Evolutionary conservation across 2,797 vertebrate species (phyloP).

Genomic region (Channa striata): DNA sequence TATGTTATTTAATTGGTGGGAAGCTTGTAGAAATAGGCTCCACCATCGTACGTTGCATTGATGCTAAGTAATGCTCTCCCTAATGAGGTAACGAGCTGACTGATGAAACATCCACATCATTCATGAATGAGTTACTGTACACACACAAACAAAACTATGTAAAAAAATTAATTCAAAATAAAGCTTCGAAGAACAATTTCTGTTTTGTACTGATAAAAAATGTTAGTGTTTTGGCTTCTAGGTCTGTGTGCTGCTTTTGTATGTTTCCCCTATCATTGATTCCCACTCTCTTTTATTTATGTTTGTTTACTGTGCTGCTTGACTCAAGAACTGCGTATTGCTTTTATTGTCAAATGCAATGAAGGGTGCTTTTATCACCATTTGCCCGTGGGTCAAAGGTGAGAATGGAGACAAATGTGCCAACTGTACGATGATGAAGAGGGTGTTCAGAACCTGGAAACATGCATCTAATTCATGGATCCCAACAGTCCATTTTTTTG

Average conservation of each 20-base stretch:
- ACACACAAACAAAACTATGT: no score
- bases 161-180: no score
- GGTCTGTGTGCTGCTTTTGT: slow-evolving; percentile 57
- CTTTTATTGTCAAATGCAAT: slow-evolving; percentile 83
- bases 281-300: slow-evolving; percentile 81
- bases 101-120: no score
- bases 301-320: slow-evolving; percentile 80
- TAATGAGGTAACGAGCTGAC: no score
- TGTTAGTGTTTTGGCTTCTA: slow-evolving; percentile 43
- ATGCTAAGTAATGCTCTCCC: no score
- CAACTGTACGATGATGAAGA: slow-evolving; percentile 77
- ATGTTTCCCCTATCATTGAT: slow-evolving; percentile 77
- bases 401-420: slow-evolving; percentile 84
- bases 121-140: no score
- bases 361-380: slow-evolving; percentile 87
- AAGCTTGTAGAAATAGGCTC: no score
- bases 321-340: slow-evolving; percentile 81
- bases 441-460: slow-evolving; percentile 60
- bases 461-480: slow-evolving; percentile 57
- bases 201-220: slow-evolving; percentile 32
- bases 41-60: no score
- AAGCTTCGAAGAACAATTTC: background rate
- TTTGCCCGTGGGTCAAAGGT: slow-evolving; percentile 84
- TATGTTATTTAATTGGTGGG: no score
- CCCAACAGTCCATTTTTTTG: slow-evolving; percentile 35